Percentiles rank a stretch among this genome's conserved stretches.
Conservation (phyloP, 2,888 invertebrate species). For the Barypeithes pellucidus region DNA sequence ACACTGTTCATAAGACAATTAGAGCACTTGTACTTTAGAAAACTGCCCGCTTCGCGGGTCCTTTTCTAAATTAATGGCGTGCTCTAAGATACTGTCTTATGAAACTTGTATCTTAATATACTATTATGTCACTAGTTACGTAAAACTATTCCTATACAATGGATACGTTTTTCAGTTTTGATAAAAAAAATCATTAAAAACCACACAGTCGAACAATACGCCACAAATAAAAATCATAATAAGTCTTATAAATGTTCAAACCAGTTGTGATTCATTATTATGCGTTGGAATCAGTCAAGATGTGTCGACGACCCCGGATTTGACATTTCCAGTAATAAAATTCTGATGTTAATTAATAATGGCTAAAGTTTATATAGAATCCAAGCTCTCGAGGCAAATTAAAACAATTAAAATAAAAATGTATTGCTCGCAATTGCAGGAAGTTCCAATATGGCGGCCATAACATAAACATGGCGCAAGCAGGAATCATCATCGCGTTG, state of each 20-base stretch:
- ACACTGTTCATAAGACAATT: too few species aligned
- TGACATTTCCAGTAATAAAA: not conserved
- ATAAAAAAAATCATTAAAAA: not conserved
- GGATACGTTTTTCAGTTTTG: not conserved
- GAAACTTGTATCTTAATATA: too few species aligned
- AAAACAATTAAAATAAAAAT: not conserved
- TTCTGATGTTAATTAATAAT: not conserved
- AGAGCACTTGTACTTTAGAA: too few species aligned
- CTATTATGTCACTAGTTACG: too few species aligned
- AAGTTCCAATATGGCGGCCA: not conserved
- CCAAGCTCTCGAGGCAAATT: not conserved
- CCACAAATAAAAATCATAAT: not conserved
- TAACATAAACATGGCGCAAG: not conserved
- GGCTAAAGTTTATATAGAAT: not conserved
- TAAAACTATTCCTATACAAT: too few species aligned
- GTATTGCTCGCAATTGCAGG: not conserved
- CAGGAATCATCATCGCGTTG: not conserved
- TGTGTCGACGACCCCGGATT: not conserved
- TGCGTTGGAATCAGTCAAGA: not conserved
- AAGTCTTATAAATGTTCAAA: not conserved
- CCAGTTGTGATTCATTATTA: slow-evolving; percentile 2
- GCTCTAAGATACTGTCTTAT: too few species aligned
- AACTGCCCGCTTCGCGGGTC: too few species aligned
- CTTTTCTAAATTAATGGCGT: too few species aligned
- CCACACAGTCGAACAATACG: not conserved